These are phyloP conservation scores for Anas capensis DNA, from an alignment of 2,797 vertebrate species.

Conservation along the genomic window DNA sequence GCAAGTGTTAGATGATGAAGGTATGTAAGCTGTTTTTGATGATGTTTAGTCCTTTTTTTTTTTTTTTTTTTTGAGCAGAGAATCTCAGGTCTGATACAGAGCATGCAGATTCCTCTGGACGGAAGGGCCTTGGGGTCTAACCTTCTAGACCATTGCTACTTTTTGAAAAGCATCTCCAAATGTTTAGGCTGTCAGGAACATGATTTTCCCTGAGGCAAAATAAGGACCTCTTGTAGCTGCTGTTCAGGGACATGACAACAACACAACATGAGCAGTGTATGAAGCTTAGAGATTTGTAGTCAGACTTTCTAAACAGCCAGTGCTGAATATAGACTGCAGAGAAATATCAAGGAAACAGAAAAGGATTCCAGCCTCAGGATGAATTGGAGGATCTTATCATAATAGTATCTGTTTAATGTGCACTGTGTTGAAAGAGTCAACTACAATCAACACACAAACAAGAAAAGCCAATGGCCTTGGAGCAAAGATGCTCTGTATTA, in stretches of 20 bases:
- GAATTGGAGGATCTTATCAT: neutral
- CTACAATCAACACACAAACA: neutral
- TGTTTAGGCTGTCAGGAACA: neutral
- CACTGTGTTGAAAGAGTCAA: neutral
- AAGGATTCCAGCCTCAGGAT: neutral
- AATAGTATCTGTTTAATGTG: neutral
- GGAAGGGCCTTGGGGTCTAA: neutral
- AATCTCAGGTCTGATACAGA: neutral
- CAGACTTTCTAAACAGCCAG: neutral
- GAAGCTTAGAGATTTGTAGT: neutral
- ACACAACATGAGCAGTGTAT: neutral
- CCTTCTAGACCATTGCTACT: neutral
- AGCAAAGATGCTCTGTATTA: neutral
- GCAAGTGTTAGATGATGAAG: neutral
- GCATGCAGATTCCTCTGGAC: neutral
- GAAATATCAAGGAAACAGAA: neutral
- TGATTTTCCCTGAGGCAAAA: neutral
- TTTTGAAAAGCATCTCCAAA: neutral
- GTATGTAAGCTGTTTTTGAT: neutral
- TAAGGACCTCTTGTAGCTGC: neutral
- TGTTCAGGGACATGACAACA: neutral
- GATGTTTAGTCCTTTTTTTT: neutral
- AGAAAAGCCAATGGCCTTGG: neutral
- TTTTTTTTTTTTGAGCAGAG: neutral
- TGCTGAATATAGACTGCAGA: neutral